Evolutionary conservation across 2,113 vertebrate genomes (phyloP).

Genomic region (Puntigrus tetrazona): DNA sequence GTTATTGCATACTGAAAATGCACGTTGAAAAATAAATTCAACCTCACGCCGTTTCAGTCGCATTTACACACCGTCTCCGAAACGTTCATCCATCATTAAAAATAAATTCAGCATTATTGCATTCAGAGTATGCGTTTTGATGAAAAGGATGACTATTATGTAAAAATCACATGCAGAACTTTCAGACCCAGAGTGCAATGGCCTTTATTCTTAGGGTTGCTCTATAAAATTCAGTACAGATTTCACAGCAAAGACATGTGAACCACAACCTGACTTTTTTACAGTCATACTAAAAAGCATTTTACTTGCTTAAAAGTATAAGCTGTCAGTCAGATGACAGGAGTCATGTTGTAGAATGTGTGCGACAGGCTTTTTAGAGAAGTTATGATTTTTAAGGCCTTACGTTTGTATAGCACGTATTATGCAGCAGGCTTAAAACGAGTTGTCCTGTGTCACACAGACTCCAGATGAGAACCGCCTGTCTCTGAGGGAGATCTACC

Average conservation of each 20-base stretch:
- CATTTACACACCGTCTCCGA: too few species aligned
- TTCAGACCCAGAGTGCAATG: too few species aligned
- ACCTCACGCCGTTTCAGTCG: too few species aligned
- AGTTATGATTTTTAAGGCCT: neutral
- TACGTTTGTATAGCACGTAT: neutral
- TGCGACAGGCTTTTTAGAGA: neutral
- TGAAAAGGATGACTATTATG: too few species aligned
- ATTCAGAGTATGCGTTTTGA: too few species aligned
- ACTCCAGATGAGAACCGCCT: conserved; percentile 70
- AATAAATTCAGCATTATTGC: too few species aligned
- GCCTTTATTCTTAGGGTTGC: neutral
- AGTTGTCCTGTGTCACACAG: conserved; percentile 57
- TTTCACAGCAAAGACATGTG: neutral
- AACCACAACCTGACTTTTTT: neutral
- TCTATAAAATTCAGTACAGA: neutral
- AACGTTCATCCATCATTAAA: too few species aligned
- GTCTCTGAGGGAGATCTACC: conserved; percentile 88
- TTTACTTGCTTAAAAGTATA: neutral
- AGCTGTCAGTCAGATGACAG: neutral
- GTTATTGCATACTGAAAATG: too few species aligned
- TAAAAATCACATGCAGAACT: too few species aligned
- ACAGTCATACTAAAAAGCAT: neutral
- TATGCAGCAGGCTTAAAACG: neutral
- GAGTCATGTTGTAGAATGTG: neutral
- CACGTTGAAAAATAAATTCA: too few species aligned